Conservation (phyloP, 2,888 invertebrate genomes). For the Orthosia gothica region DNA sequence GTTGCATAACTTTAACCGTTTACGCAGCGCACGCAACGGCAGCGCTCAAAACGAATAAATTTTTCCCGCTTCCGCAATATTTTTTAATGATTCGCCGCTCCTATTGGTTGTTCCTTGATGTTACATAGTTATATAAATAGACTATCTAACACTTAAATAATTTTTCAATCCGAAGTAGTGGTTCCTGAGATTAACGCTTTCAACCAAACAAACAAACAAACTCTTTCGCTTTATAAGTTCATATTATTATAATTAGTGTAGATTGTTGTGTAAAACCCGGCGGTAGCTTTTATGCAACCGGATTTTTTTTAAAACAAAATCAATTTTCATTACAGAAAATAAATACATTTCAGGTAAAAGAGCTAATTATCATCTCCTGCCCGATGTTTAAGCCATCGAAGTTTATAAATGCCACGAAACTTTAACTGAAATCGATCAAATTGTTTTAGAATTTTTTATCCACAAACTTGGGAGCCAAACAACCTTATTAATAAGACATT, state of each 20-base stretch:
- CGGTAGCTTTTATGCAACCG: too few species aligned
- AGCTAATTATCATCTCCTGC: neutral
- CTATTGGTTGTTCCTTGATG: too few species aligned
- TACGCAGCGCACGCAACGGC: too few species aligned
- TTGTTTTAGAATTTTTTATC: conserved; percentile 15
- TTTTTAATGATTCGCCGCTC: too few species aligned
- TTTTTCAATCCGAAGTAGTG: neutral
- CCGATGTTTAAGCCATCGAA: neutral
- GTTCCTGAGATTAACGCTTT: neutral
- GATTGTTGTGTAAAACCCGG: too few species aligned
- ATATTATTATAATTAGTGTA: too few species aligned
- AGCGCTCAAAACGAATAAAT: too few species aligned
- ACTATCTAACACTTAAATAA: neutral
- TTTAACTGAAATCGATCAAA: conserved; percentile 1
- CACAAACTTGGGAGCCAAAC: conserved; percentile 8
- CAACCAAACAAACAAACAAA: neutral
- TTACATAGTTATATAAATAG: too few species aligned
- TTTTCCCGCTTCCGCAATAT: too few species aligned
- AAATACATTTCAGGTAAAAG: neutral
- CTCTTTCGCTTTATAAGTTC: neutral
- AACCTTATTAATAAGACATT: neutral
- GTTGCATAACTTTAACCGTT: too few species aligned
- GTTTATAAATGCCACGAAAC: neutral
- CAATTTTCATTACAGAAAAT: neutral
- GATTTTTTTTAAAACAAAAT: neutral